Percentiles rank a stretch among this genome's conserved stretches.
Conservation (phyloP, 2,888 invertebrate genomes). For the Ennomos quercinarius region DNA sequence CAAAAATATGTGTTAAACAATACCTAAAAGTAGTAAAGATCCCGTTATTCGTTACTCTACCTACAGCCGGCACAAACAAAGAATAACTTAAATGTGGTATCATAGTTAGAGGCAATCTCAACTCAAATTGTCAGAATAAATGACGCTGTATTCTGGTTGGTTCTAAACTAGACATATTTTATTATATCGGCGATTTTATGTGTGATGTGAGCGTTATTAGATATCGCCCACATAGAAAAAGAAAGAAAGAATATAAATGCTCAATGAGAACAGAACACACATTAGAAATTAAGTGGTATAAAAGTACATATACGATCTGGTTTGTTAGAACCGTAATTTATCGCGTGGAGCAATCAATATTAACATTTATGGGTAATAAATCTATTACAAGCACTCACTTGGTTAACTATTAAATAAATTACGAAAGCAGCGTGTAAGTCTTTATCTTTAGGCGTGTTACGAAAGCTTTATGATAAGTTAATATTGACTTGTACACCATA, state of each 20-base stretch:
- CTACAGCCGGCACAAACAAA: too few relatives aligned
- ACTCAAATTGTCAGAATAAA: too few relatives aligned
- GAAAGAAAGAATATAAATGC: conserved; percentile 10
- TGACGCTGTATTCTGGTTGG: too few relatives aligned
- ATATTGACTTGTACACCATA: conserved; percentile 17
- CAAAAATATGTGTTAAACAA: too few relatives aligned
- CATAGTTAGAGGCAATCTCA: too few relatives aligned
- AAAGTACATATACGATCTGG: conserved; percentile 26
- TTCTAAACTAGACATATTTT: too few relatives aligned
- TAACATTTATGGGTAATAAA: conserved; percentile 49
- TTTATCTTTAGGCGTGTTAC: conserved; percentile 34
- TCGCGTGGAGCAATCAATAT: conserved; percentile 39
- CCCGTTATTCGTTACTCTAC: too few relatives aligned
- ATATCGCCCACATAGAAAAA: not conserved
- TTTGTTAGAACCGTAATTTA: conserved; percentile 33
- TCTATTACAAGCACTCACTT: conserved; percentile 38
- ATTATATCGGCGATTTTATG: too few relatives aligned
- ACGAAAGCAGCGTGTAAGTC: conserved; percentile 36
- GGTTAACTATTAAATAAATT: conserved; percentile 35
- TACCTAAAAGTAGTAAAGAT: too few relatives aligned
- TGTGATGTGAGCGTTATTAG: not conserved
- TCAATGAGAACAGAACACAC: conserved; percentile 7
- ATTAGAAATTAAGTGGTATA: conserved; percentile 16
- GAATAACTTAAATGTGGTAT: too few relatives aligned
- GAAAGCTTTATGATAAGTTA: conserved; percentile 21